Conservation (phyloP, 2,797 vertebrate species). For the Rhinella marina region DNA sequence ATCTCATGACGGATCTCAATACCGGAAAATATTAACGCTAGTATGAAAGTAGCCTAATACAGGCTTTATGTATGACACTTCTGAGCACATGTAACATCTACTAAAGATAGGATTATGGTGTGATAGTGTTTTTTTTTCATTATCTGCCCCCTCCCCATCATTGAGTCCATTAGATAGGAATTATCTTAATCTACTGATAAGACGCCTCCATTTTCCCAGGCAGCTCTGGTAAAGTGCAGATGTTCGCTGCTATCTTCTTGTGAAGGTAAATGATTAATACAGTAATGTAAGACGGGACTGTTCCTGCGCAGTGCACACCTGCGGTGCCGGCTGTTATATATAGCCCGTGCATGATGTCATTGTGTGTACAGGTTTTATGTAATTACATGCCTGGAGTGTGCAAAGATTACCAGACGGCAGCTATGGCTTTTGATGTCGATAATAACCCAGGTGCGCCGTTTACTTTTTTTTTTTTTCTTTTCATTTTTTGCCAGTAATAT, state of each 20-base stretch:
- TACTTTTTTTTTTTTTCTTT: background rate
- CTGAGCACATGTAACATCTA: background rate
- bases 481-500: background rate
- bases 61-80: no score
- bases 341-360: conserved; percentile 44
- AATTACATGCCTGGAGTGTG: conserved; percentile 33
- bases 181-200: background rate
- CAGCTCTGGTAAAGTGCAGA: conserved; percentile 39
- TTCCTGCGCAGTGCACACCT: conserved; percentile 34
- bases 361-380: conserved; percentile 37
- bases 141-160: background rate
- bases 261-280: conserved; percentile 51
- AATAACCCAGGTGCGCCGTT: conserved; percentile 33
- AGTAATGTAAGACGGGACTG: conserved; percentile 27
- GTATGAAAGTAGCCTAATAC: no score
- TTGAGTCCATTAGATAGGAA: background rate
- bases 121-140: background rate
- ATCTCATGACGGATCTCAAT: no score
- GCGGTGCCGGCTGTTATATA: conserved; percentile 18
- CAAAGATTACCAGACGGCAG: conserved; percentile 34
- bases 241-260: conserved; percentile 1
- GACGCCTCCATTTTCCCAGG: background rate
- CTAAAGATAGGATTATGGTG: background rate
- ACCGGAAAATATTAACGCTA: no score
- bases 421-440: conserved; percentile 36